Conservation (phyloP, 1,140 invertebrate species). For the Aphelinus certus region DNA sequence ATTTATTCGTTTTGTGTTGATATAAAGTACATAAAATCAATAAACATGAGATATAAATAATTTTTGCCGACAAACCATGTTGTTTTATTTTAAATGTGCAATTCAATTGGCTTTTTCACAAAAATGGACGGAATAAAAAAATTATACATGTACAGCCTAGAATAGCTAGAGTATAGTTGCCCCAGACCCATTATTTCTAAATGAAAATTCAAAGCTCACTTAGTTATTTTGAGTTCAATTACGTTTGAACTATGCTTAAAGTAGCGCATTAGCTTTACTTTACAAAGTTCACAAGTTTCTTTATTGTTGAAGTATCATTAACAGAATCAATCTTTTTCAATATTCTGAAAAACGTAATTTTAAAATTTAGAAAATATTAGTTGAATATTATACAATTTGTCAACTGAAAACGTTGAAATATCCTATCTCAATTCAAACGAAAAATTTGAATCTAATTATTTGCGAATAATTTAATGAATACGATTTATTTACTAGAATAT, state of each 20-base stretch:
- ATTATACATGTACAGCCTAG: constrained; percentile 34
- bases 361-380: too few relatives aligned
- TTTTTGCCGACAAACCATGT: constrained; percentile 21
- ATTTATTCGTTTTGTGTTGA: constrained; percentile 32
- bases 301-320: constrained; percentile 9
- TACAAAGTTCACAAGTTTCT: constrained; percentile 9
- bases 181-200: too few relatives aligned
- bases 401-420: too few relatives aligned
- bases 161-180: constrained; percentile 21
- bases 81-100: constrained; percentile 29
- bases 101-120: constrained; percentile 34
- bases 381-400: too few relatives aligned
- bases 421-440: too few relatives aligned
- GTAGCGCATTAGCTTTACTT: too few relatives aligned
- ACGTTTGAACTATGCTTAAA: too few relatives aligned
- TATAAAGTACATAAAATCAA: constrained; percentile 31
- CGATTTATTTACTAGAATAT: constrained; percentile 3
- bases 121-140: constrained; percentile 41
- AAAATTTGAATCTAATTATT: too few relatives aligned
- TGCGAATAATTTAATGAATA: too few relatives aligned
- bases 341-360: too few relatives aligned
- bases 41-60: constrained; percentile 31
- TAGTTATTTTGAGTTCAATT: too few relatives aligned
- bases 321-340: background rate
- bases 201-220: too few relatives aligned